These are phyloP conservation scores for Trichechus manatus DNA, from an alignment of 2,113 vertebrate species.

Conservation along the genomic window DNA sequence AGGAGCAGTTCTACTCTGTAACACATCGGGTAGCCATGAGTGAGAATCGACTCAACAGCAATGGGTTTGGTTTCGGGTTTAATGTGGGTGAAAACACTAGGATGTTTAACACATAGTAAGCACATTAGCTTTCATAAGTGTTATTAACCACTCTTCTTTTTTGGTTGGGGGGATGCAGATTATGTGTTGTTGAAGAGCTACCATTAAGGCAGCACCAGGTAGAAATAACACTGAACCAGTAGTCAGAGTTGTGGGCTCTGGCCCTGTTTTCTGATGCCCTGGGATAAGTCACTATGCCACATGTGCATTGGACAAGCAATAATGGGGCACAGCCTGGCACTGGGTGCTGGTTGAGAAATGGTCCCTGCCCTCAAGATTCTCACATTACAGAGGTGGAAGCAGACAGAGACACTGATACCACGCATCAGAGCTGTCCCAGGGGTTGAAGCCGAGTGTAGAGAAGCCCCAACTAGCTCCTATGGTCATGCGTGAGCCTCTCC, in stretches of 20 bases:
- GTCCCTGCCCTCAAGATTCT: too few species aligned
- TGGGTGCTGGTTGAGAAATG: neutral
- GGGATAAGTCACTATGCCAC: neutral
- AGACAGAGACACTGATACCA: neutral
- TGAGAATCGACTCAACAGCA: too few species aligned
- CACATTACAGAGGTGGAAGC: neutral
- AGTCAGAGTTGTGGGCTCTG: neutral
- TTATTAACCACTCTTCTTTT: neutral
- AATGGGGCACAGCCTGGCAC: accelerated
- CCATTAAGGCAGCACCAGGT: neutral
- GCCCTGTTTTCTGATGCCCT: too few species aligned
- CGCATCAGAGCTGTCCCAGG: neutral
- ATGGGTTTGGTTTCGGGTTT: too few species aligned
- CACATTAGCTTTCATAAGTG: neutral
- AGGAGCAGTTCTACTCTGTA: neutral
- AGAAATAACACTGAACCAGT: neutral
- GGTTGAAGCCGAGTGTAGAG: accelerated
- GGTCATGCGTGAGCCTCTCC: neutral
- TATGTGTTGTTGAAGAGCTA: too few species aligned
- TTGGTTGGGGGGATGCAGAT: neutral
- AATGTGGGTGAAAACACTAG: neutral
- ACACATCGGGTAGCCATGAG: too few species aligned
- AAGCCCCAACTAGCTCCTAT: neutral
- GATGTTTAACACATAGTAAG: accelerated
- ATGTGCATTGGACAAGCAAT: neutral